phyloP scores from a whole-genome alignment of 2,797 vertebrate genomes.

The Syndactyla subalaris region DNA sequence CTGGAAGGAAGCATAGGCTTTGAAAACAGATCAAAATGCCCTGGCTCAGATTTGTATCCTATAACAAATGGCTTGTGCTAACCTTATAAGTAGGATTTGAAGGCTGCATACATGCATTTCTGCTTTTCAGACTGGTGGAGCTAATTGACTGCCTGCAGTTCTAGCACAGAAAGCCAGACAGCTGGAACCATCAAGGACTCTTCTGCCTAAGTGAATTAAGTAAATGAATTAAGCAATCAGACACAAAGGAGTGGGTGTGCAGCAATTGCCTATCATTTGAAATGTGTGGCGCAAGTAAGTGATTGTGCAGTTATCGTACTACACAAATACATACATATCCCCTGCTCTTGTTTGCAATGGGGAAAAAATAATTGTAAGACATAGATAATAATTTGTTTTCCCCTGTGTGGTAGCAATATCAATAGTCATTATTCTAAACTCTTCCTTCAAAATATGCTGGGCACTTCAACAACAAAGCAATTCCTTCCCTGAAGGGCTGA shows the following conservation, averaged over 20 bases:
- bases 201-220: constrained; percentile 54
- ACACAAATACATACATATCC: neutral
- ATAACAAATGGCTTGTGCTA: neutral
- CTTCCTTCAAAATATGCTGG: neutral
- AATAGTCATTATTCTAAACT: constrained; percentile 2
- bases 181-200: constrained; percentile 33
- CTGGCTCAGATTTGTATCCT: neutral
- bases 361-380: neutral
- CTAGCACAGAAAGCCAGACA: constrained; percentile 39
- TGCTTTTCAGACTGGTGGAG: neutral
- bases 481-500: neutral
- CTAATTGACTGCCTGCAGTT: constrained; percentile 24
- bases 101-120: neutral
- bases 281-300: constrained; percentile 21
- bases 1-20: neutral
- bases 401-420: neutral
- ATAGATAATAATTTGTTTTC: constrained; percentile 18
- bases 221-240: constrained; percentile 59
- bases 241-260: constrained; percentile 31
- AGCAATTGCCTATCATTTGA: constrained; percentile 27
- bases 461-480: neutral
- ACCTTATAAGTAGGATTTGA: neutral
- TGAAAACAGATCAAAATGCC: neutral
- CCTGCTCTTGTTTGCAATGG: neutral
- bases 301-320: constrained; percentile 16